Percentiles rank a stretch among this genome's conserved stretches.
Conservation (phyloP, 2,113 vertebrate genomes). For the Cichladusa arquata region DNA sequence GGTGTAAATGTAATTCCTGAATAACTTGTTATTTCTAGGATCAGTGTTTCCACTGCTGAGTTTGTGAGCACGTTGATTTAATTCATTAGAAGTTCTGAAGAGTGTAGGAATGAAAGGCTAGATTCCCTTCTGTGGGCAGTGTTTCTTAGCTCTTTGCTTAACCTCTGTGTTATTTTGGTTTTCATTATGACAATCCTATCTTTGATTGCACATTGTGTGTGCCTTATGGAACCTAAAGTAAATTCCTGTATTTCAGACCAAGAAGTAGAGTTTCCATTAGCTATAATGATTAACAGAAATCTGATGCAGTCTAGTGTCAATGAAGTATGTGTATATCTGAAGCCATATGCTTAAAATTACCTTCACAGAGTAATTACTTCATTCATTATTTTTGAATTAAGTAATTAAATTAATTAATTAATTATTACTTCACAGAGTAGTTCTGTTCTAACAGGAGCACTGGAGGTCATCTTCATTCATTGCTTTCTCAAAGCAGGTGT, state of each 20-base stretch:
- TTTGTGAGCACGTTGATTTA: not conserved
- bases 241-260: not conserved
- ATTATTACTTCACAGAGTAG: not conserved
- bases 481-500: not conserved
- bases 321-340: not conserved
- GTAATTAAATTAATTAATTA: not conserved
- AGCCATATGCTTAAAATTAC: not conserved
- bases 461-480: not conserved
- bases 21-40: not conserved
- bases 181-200: not conserved
- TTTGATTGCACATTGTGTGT: not conserved
- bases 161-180: not conserved
- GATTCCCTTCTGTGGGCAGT: not conserved
- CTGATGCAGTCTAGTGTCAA: not conserved
- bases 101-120: not conserved
- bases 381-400: not conserved
- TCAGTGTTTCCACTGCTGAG: not conserved
- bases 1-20: not conserved
- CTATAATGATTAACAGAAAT: not conserved
- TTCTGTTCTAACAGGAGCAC: not conserved
- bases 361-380: not conserved
- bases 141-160: not conserved
- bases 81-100: not conserved
- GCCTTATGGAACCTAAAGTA: not conserved
- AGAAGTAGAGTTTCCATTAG: not conserved